Base-by-base conservation (phyloP, 2,888 invertebrate species). In the Pseudanteris insignis region DNA sequence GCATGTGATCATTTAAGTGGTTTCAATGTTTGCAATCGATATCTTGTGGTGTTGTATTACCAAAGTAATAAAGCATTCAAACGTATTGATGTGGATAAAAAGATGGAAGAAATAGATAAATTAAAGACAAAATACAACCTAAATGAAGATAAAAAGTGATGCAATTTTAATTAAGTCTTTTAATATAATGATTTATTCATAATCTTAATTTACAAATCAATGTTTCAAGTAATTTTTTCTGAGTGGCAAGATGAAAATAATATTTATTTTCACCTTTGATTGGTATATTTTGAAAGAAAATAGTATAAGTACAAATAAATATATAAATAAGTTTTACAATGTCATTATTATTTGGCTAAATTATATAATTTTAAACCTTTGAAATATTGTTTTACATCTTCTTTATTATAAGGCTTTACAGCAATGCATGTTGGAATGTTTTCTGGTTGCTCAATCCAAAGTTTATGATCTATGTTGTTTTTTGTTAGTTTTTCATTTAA, bases 1-100 rank as follows among this genome's bases (percentile, higher is more conserved):
- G 99, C 99, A 2, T 99, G 99, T 81, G 99, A 99, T 80, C 98
- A 99, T 81, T 83, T 99, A 46, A 96, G 96, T 47, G 99, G 99
- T 5, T 99, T 99, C 81, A 99, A 99, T 81, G 98, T 99, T 18
- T 98, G 98, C 79, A 98, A 98, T 81, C 86, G 99, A 71, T 99
- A 99, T 79, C 84, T 99, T 24, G 98, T 99, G n/a, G 98, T 99
- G 1, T 83, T 99, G 4, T 99, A 99, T 81, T 99, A 98, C 80
- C 96, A 99, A 82, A 91, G 93, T 21, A 94, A 91, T 74, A 94
- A 94, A 82, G 96, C 96, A 37, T 96, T 96, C 81, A 97, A 97
- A 82, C 90, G 94, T 67, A 87, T 95, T 64, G 96, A 97, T 80
- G 88, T 93, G 68, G 95, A 95, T 75, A 96, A 96, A 83, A 96